Base-by-base conservation (phyloP, 2,888 invertebrate species). In the Coleophora flavipennella region DNA sequence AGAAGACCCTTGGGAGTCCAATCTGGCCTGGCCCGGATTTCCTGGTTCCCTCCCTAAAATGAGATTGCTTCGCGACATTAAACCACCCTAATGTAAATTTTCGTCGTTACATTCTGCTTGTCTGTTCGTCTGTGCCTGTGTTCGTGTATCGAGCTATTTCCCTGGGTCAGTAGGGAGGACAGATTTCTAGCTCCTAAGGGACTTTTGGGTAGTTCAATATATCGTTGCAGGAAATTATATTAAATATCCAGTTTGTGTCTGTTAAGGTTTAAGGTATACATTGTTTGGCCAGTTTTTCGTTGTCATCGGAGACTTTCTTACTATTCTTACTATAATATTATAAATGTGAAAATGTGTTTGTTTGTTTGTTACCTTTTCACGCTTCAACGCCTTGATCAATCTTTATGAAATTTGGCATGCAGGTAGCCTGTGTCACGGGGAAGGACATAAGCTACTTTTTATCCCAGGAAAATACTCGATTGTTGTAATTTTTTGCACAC, bases 41-140 rank as follows among this genome's bases (percentile, higher is more conserved):
- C 60, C 59, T 67, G 60, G 72, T 69, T 75, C 76, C 76, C 79
- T 73, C 60, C 58, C 59, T 59, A 66, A 65, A 81, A 81, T 74
- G 79, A 81, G 78, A 81, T 81, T 79, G 78, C 75, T 62, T 62
- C 73, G 74, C 74, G 76, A 81, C 79, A 81, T 83, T 84, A 81
- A 76, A 73, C 79, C 69, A 57, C 63, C 67, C 72, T 70, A 70
- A 81, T 81, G 79, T 80, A 81, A 78, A 80, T 80, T 79, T 78
- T 72, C 73, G 64, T 69, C 68, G 71, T 76, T 70, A 69, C 60
- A 56, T 55, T 57, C 50, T 63, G 67, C 68, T 67, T 79, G 72
- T 73, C 72, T 67, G 73, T 71, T 64, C 62, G 59, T 53, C 45
- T 43, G 49, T 39, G 46, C 52, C 52, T 44, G 50, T 55, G 48